Percentiles rank a stretch among this genome's conserved stretches.
Evolutionary conservation across 2,113 vertebrate species (phyloP).

Genomic region (Penelope pileata): DNA sequence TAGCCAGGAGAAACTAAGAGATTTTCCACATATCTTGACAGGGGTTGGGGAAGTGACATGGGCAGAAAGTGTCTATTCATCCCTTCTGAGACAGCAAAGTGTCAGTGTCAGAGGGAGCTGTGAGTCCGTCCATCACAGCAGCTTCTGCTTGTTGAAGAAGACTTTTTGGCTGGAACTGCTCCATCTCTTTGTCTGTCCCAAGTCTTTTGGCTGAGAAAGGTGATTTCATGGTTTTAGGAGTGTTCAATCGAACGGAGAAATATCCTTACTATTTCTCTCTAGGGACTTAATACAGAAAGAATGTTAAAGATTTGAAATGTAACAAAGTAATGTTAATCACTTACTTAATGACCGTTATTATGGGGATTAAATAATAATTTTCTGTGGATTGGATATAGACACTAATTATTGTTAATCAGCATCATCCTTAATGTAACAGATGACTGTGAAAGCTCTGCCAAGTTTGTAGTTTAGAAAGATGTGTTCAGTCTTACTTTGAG

Average conservation of each 20-base stretch:
- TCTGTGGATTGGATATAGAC: background rate
- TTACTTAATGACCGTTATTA: background rate
- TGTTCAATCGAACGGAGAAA: background rate
- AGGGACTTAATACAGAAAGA: background rate
- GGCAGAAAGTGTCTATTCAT: background rate
- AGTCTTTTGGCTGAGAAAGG: background rate
- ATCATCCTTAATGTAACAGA: background rate
- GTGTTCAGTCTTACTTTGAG: background rate
- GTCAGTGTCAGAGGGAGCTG: background rate
- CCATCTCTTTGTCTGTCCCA: background rate
- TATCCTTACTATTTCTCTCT: background rate
- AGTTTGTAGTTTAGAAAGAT: background rate
- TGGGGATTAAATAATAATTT: background rate
- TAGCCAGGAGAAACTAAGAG: background rate
- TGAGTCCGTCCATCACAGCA: background rate
- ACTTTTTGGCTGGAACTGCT: background rate
- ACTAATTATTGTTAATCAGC: constrained; percentile 16
- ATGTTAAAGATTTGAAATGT: background rate
- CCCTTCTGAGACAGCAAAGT: background rate
- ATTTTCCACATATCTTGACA: background rate
- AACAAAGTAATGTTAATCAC: background rate
- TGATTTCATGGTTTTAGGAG: background rate
- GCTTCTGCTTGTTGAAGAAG: background rate
- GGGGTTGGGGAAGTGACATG: accelerated
- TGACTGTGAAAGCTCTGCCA: background rate